Evolutionary conservation across 1,140 invertebrate species (phyloP).

Genomic region (Aphaenogaster floridana): DNA sequence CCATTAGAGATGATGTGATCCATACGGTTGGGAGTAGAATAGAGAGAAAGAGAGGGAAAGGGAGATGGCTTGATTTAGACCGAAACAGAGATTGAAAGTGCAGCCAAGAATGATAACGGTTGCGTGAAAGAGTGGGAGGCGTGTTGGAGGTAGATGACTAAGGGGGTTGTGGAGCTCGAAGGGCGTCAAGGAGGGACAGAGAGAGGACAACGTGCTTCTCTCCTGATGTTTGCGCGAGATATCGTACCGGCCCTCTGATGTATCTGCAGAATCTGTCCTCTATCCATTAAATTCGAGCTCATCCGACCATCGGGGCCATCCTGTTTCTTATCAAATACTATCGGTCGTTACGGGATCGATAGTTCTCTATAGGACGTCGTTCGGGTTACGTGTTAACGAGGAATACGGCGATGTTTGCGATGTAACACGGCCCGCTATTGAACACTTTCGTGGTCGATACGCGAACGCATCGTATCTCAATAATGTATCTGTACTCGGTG

Average conservation of each 20-base stretch:
- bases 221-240: conserved; percentile 82
- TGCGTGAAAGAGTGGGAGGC: conserved; percentile 67
- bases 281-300: conserved; percentile 83
- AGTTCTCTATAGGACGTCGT: conserved; percentile 20
- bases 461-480: conserved; percentile 41
- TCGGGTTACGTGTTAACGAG: conserved; percentile 71
- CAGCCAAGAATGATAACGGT: conserved; percentile 60
- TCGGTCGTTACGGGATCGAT: conserved; percentile 66
- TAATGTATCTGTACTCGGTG: conserved; percentile 44
- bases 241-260: conserved; percentile 80
- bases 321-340: conserved; percentile 72
- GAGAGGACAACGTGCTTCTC: conserved; percentile 80
- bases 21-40: conserved; percentile 11
- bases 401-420: conserved; percentile 64
- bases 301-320: conserved; percentile 66
- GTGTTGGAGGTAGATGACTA: conserved; percentile 41
- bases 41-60: conserved; percentile 25
- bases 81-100: conserved; percentile 63
- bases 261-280: conserved; percentile 84
- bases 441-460: conserved; percentile 60
- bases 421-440: conserved; percentile 47
- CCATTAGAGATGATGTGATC: conserved; percentile 74
- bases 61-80: conserved; percentile 35
- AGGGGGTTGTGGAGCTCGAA: conserved; percentile 29
- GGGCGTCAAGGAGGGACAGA: conserved; percentile 43